These are phyloP conservation scores for Phoxinus phoxinus DNA, from an alignment of 2,113 vertebrate species.

Conservation along the genomic window DNA sequence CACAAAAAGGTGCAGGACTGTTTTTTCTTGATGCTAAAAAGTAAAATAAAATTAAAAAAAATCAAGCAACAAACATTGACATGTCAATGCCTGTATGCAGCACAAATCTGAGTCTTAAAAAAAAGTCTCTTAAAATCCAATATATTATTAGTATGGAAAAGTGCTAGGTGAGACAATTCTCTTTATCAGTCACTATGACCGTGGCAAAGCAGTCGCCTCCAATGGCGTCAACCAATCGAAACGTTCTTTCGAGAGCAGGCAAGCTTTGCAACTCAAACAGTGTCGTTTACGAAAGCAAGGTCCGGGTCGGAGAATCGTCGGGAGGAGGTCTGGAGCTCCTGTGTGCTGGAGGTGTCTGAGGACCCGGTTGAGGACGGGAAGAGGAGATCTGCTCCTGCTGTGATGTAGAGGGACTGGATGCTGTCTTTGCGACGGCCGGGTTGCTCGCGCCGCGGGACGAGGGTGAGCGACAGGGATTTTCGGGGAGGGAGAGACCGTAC, in stretches of 20 bases:
- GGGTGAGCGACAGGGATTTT: conserved; percentile 24
- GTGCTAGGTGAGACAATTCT: conserved; percentile 73
- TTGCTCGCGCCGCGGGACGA: conserved; percentile 73
- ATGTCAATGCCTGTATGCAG: conserved; percentile 47
- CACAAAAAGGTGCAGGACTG: conserved; percentile 69
- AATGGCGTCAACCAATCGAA: neutral
- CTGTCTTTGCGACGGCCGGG: conserved; percentile 83
- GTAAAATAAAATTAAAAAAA: conserved; percentile 41
- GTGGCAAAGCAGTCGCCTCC: neutral
- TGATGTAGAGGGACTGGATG: conserved; percentile 84
- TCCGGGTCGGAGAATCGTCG: conserved; percentile 90
- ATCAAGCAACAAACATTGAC: conserved; percentile 48
- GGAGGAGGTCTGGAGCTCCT: conserved; percentile 59
- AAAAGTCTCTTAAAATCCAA: conserved; percentile 54
- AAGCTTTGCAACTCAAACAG: conserved; percentile 52
- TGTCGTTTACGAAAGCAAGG: conserved; percentile 66
- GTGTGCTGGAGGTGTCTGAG: conserved; percentile 40
- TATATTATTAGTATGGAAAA: conserved; percentile 74
- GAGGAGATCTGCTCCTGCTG: conserved; percentile 62
- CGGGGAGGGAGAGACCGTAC: conserved; percentile 22
- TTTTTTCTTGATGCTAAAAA: conserved; percentile 59
- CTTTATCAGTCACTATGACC: conserved; percentile 19
- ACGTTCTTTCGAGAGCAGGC: neutral
- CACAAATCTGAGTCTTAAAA: conserved; percentile 45
- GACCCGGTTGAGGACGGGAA: conserved; percentile 56